Percentiles rank a stretch among this genome's conserved stretches.
phyloP scores from a whole-genome alignment of 2,797 vertebrate species.

The Poecilia picta region DNA sequence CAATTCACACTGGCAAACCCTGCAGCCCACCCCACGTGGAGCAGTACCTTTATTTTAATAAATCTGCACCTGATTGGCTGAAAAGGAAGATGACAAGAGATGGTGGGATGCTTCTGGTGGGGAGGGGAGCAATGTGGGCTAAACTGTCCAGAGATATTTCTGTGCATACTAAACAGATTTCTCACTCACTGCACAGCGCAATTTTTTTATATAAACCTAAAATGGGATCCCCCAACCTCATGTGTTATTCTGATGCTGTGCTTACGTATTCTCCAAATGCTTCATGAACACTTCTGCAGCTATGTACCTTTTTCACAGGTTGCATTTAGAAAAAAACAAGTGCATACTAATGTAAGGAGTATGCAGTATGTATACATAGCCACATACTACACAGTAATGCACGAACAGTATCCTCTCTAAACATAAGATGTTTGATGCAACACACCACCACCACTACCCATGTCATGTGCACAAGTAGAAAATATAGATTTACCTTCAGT shows the following conservation, averaged over 20 bases:
- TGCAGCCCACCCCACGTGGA: conserved; percentile 51
- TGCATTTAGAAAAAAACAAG: conserved; percentile 9
- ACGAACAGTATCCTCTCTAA: conserved; percentile 8
- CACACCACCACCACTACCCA: conserved; percentile 13
- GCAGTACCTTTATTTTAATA: conserved; percentile 62
- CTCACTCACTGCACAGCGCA: conserved; percentile 36
- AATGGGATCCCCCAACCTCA: conserved; percentile 57
- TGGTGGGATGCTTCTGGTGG: conserved; percentile 22
- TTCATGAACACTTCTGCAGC: conserved; percentile 24
- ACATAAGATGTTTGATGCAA: conserved; percentile 1
- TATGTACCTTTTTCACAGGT: conserved; percentile 11
- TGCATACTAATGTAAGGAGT: neutral
- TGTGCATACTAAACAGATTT: conserved; percentile 64
- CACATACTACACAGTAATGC: neutral
- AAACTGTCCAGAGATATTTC: conserved; percentile 60
- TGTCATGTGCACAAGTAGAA: conserved; percentile 11
- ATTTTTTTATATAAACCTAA: conserved; percentile 53
- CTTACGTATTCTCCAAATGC: conserved; percentile 53
- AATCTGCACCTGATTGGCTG: conserved; percentile 60
- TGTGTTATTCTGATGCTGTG: conserved; percentile 44
- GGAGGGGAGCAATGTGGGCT: conserved; percentile 14
- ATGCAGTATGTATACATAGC: no score
- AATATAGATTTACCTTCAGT: conserved; percentile 89
- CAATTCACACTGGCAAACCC: conserved; percentile 11
- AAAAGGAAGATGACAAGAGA: conserved; percentile 43